Conservation (phyloP, 2,113 vertebrate genomes). For the Dasyornis broadbenti region DNA sequence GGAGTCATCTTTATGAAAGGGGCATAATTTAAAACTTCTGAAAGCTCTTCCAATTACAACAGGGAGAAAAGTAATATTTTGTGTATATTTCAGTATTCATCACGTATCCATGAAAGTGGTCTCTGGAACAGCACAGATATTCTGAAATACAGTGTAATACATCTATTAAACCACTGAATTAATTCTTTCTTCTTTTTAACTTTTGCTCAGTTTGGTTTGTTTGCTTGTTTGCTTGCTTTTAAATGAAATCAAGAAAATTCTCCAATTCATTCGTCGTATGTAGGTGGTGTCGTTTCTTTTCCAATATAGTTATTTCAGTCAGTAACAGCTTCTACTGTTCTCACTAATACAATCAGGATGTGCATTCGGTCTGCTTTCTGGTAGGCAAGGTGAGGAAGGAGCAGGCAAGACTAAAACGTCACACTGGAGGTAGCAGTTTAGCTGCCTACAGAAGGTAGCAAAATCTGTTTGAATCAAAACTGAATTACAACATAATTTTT, state of each 20-base stretch:
- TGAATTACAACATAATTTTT: neutral
- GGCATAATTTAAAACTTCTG: neutral
- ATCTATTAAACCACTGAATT: neutral
- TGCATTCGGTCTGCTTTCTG: neutral
- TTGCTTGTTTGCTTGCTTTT: neutral
- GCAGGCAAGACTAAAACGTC: rapidly evolving
- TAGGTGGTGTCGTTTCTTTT: neutral
- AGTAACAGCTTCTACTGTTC: neutral
- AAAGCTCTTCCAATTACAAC: neutral
- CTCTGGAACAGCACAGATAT: neutral
- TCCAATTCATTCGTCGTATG: neutral
- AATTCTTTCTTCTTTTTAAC: neutral
- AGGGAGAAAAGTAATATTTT: neutral
- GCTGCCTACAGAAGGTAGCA: neutral
- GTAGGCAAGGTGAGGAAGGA: neutral
- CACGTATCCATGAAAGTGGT: neutral
- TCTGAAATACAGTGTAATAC: neutral
- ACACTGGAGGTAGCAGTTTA: neutral
- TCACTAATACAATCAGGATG: rapidly evolving
- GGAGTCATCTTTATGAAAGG: neutral
- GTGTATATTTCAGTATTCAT: neutral
- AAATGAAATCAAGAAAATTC: neutral
- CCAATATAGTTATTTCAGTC: neutral
- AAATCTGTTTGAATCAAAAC: neutral
- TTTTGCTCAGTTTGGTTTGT: neutral